These are phyloP conservation scores for Drosophila sechellia DNA, from an alignment of 1,140 invertebrate genomes.

Conservation along the genomic window DNA sequence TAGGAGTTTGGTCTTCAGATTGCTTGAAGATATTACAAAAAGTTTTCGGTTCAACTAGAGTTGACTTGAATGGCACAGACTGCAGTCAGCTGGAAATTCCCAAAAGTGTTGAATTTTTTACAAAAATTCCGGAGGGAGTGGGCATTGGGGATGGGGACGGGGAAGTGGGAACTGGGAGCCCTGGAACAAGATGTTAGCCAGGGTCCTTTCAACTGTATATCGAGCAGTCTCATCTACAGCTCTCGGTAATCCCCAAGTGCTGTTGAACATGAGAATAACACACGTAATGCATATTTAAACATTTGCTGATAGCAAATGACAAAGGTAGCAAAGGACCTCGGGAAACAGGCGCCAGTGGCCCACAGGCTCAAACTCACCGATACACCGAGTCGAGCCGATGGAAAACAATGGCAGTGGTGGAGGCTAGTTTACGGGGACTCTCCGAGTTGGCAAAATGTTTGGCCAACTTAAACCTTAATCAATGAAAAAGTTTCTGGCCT, in stretches of 20 bases:
- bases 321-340: conserved; percentile 52
- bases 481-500: conserved; percentile 83
- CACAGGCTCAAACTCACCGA: conserved; percentile 4
- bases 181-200: background rate
- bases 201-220: conserved; percentile 23
- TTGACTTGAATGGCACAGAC: conserved; percentile 25
- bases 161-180: background rate
- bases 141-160: background rate
- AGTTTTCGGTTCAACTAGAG: conserved; percentile 12
- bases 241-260: conserved; percentile 77
- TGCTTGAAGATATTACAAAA: conserved; percentile 28
- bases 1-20: background rate
- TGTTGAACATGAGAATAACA: conserved; percentile 80
- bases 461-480: conserved; percentile 83
- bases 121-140: conserved; percentile 7
- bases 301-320: conserved; percentile 83
- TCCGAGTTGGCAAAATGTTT: conserved; percentile 70
- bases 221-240: conserved; percentile 44
- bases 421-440: conserved; percentile 20
- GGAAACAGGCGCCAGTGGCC: conserved; percentile 1
- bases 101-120: conserved; percentile 66
- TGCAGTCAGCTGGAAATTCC: conserved; percentile 46
- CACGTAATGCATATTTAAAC: conserved; percentile 83
- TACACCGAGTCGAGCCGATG: conserved; percentile 22
- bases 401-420: conserved; percentile 56